phyloP scores from a whole-genome alignment of 2,797 vertebrate species.

The Lithobates pipiens region DNA sequence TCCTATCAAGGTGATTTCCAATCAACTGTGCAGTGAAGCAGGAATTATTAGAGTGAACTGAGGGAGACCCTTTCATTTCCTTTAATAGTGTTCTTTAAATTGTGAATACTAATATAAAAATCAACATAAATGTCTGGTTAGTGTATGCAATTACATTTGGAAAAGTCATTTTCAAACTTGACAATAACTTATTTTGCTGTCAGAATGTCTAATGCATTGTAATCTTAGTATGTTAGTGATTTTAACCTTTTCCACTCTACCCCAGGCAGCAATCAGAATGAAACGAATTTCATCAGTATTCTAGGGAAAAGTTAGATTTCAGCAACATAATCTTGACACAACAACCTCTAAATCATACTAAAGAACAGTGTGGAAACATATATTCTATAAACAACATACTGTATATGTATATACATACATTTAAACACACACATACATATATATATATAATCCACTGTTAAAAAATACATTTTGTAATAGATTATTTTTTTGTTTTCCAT shows the following conservation, averaged over 20 bases:
- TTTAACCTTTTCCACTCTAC: conserved; percentile 21
- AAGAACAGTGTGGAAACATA: too few species aligned
- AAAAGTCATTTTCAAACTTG: conserved; percentile 56
- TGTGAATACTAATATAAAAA: conserved; percentile 61
- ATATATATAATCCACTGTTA: too few species aligned
- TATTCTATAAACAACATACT: too few species aligned
- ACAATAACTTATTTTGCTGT: conserved; percentile 52
- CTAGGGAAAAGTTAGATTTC: not conserved
- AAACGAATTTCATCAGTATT: conserved; percentile 8
- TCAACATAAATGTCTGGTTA: conserved; percentile 58
- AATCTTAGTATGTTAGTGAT: conserved; percentile 15
- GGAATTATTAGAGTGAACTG: conserved; percentile 59
- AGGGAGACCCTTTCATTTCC: conserved; percentile 57
- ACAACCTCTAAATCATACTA: not conserved
- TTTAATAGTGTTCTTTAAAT: conserved; percentile 58
- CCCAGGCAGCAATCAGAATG: not conserved
- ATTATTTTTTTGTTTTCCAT: too few species aligned
- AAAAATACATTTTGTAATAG: too few species aligned
- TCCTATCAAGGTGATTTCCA: conserved; percentile 62
- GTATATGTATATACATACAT: too few species aligned
- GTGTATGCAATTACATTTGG: conserved; percentile 55
- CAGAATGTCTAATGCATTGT: conserved; percentile 43
- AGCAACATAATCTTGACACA: not conserved
- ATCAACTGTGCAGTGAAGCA: conserved; percentile 60
- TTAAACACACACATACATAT: too few species aligned